phyloP scores from a whole-genome alignment of 2,888 invertebrate species.

The Ommatoiulus sabulosus region DNA sequence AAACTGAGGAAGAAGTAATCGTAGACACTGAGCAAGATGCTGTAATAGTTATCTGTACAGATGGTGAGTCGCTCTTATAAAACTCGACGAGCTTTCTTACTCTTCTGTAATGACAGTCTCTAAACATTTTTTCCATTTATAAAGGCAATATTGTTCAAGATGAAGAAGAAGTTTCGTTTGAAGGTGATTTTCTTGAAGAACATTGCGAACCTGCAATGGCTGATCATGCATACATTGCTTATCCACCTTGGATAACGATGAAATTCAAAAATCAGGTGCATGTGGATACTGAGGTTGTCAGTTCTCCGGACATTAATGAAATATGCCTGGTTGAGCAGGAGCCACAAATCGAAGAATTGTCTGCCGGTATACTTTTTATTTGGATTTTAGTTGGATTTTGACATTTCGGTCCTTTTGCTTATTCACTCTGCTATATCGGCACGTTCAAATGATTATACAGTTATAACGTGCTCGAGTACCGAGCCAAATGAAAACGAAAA shows the following conservation, averaged over 20 bases:
- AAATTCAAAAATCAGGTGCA: not conserved
- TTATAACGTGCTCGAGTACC: not conserved
- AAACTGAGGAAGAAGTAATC: not conserved
- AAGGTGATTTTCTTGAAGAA: not conserved
- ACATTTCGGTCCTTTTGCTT: not conserved
- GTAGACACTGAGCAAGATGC: slow-evolving; percentile 1
- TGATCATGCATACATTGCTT: not conserved
- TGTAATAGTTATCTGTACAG: slow-evolving; percentile 18
- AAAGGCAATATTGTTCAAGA: not conserved
- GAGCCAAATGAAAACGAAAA: not conserved
- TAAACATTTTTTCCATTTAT: no score
- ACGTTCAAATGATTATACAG: not conserved
- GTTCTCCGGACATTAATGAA: not conserved
- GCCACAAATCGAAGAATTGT: not conserved
- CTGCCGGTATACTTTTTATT: not conserved
- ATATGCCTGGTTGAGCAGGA: not conserved
- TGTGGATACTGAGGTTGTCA: not conserved
- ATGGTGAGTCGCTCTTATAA: not conserved
- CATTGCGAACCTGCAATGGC: not conserved
- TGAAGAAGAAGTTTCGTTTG: not conserved
- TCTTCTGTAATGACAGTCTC: no score
- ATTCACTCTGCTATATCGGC: not conserved
- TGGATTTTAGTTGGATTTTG: not conserved
- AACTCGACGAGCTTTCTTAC: not conserved
- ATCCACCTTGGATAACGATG: slow-evolving; percentile 10